Conservation (phyloP, 2,888 invertebrate genomes). For the Seira ritae region DNA sequence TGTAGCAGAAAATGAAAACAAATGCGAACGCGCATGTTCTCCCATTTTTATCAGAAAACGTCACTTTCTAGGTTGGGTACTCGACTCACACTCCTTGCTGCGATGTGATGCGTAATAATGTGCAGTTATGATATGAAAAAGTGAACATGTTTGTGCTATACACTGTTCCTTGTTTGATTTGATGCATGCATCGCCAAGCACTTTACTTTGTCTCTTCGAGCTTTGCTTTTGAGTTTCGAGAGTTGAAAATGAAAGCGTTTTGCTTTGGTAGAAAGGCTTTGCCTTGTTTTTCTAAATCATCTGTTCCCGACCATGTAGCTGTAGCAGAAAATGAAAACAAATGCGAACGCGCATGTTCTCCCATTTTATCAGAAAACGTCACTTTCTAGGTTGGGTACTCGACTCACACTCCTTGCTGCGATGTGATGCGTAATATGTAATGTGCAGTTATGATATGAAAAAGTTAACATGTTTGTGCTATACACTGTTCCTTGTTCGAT, state of each 20-base stretch:
- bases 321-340: constrained; percentile 38
- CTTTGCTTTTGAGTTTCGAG: too few species aligned
- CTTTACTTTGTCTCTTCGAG: too few species aligned
- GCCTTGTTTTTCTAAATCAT: constrained; percentile 32
- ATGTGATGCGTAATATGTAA: background rate
- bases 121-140: too few species aligned
- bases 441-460: too few species aligned
- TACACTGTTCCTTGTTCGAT: too few species aligned
- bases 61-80: constrained; percentile 1
- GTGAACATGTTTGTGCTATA: too few species aligned
- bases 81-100: background rate
- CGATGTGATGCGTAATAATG: background rate
- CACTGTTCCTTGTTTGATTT: too few species aligned
- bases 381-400: constrained; percentile 1
- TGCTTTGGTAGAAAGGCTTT: background rate
- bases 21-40: constrained; percentile 46
- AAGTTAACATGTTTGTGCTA: too few species aligned
- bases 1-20: constrained; percentile 36
- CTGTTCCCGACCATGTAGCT: constrained; percentile 32
- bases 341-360: constrained; percentile 43
- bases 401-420: background rate
- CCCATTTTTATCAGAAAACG: background rate
- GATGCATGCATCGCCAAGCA: too few species aligned
- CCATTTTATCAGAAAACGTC: background rate
- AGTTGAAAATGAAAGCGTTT: too few species aligned